Evolutionary conservation across 2,797 vertebrate species (phyloP).

Genomic region (Chaunax sp.): DNA sequence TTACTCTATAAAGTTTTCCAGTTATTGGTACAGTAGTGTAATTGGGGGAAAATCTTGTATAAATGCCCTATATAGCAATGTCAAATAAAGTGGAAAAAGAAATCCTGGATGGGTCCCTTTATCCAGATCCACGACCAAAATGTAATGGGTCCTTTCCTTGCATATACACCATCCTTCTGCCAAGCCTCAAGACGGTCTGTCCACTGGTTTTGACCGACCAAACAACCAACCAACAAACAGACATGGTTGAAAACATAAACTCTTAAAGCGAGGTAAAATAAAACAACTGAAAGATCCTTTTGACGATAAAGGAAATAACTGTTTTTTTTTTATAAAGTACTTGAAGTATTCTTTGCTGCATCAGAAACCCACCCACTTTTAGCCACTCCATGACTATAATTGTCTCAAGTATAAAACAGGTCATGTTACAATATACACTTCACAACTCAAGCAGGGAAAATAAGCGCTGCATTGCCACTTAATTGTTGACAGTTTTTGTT

Average conservation of each 20-base stretch:
- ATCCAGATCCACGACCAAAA: no score
- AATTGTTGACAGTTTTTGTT: constrained; percentile 63
- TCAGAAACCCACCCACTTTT: constrained; percentile 29
- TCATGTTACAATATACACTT: constrained; percentile 44
- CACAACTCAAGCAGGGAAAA: constrained; percentile 64
- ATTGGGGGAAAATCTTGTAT: no score
- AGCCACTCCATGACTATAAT: constrained; percentile 25
- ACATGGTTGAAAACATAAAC: neutral
- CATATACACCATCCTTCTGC: no score
- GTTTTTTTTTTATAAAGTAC: constrained; percentile 4
- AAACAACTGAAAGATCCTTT: constrained; percentile 3
- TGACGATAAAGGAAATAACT: constrained; percentile 1
- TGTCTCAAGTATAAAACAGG: constrained; percentile 47
- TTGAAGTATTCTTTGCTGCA: constrained; percentile 15
- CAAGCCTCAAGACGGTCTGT: no score
- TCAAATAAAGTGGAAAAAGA: no score
- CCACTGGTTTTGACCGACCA: no score
- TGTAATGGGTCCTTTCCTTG: no score
- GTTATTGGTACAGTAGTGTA: no score
- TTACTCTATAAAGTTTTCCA: no score
- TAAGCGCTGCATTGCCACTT: constrained; percentile 54
- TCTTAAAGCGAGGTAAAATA: constrained; percentile 1
- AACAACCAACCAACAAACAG: no score
- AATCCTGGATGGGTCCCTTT: no score
- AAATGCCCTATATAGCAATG: no score